Evolutionary conservation across 2,888 invertebrate genomes (phyloP).

Genomic region (Callimorpha dominula): DNA sequence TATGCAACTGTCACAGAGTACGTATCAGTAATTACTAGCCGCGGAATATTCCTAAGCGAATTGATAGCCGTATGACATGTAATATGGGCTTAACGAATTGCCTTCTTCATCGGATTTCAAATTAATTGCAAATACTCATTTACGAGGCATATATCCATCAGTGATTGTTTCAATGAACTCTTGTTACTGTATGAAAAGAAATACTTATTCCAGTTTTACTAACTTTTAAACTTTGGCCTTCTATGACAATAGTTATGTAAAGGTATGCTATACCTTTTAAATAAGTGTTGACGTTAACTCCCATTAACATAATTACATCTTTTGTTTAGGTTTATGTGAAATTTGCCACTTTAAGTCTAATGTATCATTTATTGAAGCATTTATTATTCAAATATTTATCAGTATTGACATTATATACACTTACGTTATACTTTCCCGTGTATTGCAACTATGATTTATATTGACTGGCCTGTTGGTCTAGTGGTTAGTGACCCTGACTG

Average conservation of each 20-base stretch:
- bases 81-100: constrained; percentile 15
- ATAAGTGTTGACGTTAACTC: too few relatives aligned
- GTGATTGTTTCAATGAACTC: background rate
- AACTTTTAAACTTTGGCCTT: too few relatives aligned
- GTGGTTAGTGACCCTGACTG: too few relatives aligned
- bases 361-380: background rate
- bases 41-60: constrained; percentile 29
- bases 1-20: background rate
- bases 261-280: too few relatives aligned
- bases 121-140: background rate
- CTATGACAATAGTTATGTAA: too few relatives aligned
- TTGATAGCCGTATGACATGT: constrained; percentile 8
- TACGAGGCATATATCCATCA: background rate
- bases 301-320: background rate
- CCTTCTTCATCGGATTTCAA: background rate
- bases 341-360: constrained; percentile 1
- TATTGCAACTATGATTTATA: background rate
- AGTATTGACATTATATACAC: background rate
- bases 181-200: background rate
- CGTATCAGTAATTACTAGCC: constrained; percentile 8
- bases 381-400: background rate
- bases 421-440: background rate
- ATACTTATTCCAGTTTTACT: background rate
- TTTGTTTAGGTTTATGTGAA: background rate
- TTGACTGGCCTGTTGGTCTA: too few relatives aligned